Base-by-base conservation (phyloP, 1,140 invertebrate genomes). In the Drosophila bifasciata region DNA sequence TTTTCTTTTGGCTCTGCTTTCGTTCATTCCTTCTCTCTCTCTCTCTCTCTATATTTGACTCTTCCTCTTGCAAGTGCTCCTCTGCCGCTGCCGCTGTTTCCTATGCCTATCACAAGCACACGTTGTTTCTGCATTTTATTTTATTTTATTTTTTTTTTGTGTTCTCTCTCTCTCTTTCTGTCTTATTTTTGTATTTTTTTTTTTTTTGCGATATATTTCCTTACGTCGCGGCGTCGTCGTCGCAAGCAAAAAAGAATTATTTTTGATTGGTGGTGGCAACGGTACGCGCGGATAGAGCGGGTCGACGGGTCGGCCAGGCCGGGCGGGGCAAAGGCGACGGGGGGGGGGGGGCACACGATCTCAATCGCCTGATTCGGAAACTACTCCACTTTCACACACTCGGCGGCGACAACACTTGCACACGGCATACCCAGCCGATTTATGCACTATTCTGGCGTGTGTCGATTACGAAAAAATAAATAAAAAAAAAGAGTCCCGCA, bases 401-500 rank as follows among this genome's bases (percentile, higher is more conserved):
- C 61, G n/a, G n/a, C n/a, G n/a, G n/a, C n/a, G 55, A 21, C 46
- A n/a, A 62, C 41, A 63, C 48, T 28, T 64, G 23, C 15, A 45
- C 63, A 45, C 63, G 48, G 57, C 52, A 48, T 72, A 69, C 69
- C 53, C 72, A 70, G 61, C 62, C 62, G 60, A 73, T 66, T 80
- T 74, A 36, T 77, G 73, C 67, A 80, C 58, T 56, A 46, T 59
- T 58, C 21, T 43, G 64, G 25, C 46, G 70, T 81, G 70, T 81
- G 53, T 61, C 45, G 59, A 60, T 78, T 85, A 84, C 76, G 80
- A 85, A 85, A 85, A 78, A 83, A 84, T 69, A 76, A 79, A 85
- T 79, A 69, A 72, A 79, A 84, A 81, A 84, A 85, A 79, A 72
- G 62, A 60, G 15, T 45, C 32, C 53, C 64, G 62, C 73, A 64